phyloP scores from a whole-genome alignment of 1,140 invertebrate genomes.

The Venturia canescens region DNA sequence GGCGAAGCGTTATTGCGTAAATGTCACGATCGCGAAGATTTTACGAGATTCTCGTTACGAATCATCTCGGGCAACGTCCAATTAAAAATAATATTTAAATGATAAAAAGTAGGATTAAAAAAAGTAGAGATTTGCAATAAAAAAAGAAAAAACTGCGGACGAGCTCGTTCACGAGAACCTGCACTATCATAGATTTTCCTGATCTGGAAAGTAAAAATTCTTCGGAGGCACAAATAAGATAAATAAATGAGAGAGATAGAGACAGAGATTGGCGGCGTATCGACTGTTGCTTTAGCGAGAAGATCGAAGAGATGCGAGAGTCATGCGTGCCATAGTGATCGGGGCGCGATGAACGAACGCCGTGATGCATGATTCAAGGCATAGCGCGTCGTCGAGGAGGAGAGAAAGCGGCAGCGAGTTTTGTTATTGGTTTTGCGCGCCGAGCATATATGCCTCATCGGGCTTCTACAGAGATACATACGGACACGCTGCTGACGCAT shows the following conservation, averaged over 20 bases:
- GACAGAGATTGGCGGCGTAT: too few species aligned
- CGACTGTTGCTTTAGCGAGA: background rate
- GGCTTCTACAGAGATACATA: background rate
- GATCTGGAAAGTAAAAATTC: slow-evolving; percentile 7
- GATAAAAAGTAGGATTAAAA: background rate
- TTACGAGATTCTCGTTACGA: too few species aligned
- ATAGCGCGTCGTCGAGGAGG: background rate
- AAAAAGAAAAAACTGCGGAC: background rate
- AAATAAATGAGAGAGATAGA: background rate
- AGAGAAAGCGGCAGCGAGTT: background rate
- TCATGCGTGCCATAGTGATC: slow-evolving; percentile 10
- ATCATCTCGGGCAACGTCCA: too few species aligned
- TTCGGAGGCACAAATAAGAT: background rate
- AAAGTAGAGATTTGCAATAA: background rate
- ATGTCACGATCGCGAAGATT: too few species aligned
- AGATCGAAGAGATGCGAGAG: background rate
- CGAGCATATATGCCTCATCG: background rate
- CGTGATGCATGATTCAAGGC: slow-evolving; percentile 7
- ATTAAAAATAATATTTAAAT: too few species aligned
- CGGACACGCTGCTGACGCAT: background rate
- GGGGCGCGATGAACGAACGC: slow-evolving; percentile 1
- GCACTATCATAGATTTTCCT: background rate
- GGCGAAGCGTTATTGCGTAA: too few species aligned
- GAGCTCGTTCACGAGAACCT: background rate
- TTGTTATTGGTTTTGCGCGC: background rate